Evolutionary conservation across 2,113 vertebrate genomes (phyloP), one percentile per base, ranked within the genome.

Genomic region (Corydoras sp.): DNA sequence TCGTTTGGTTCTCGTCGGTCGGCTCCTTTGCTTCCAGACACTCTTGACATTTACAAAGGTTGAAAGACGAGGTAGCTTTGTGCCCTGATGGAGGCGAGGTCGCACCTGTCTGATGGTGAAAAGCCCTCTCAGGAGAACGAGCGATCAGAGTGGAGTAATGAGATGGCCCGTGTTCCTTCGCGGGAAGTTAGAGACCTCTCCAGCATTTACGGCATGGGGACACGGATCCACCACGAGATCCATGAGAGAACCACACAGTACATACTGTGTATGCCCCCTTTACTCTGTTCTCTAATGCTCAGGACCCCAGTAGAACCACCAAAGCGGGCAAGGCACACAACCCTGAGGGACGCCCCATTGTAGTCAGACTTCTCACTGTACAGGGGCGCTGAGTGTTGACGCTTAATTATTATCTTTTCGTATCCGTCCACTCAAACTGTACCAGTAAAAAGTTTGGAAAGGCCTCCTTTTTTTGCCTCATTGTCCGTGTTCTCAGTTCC

Each of bases 31-130:
- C 49, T 32, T 66, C 58, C n/a, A 84, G 86, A 86, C 87, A 86
- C 86, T 88, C 88, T 87, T 90, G 89, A 89, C 90, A 90, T 91
- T 91, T 86, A 84, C 77, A 90, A 89, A 90, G 89, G 88, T 89
- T 90, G 87, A 89, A 89, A 87, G 88, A 91, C 88, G 88, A 88
- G 89, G 88, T 83, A 86, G 86, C 83, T 87, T 87, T 87, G 85
- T 88, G 82, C 88, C 83, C 85, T 89, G 88, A 90, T 88, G 88
- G 88, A 86, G 88, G 82, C 76, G 69, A 11, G 68, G 77, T 82
- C 79, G 77, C 83, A 81, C 75, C 75, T 62, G 85, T 80, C 84
- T 87, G 88, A 90, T 88, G 89, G 74, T 83, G 79, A 89, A 88
- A 81, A 81, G 62, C 68, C 56, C 59, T 71, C 53, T 65, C 62